Percentiles rank a stretch among this genome's conserved stretches.
These are phyloP conservation scores for Gonioctena quinquepunctata DNA, from an alignment of 1,140 invertebrate species.

Conservation along the genomic window DNA sequence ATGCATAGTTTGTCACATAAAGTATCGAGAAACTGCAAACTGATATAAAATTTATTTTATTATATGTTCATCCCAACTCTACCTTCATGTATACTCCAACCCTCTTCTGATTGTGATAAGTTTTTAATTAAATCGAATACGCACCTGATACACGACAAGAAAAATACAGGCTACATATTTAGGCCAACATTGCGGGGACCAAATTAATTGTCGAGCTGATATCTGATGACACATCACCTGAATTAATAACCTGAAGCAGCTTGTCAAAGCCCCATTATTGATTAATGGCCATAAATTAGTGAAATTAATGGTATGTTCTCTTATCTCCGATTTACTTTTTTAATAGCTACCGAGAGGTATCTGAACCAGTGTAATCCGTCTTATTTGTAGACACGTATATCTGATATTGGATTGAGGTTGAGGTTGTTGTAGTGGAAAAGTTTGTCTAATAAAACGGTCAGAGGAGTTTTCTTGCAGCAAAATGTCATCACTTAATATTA, in stretches of 20 bases:
- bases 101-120: no score
- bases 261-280: neutral
- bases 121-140: neutral
- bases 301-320: neutral
- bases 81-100: no score
- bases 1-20: no score
- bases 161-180: neutral
- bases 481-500: no score
- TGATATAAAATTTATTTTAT: no score
- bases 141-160: neutral
- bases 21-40: no score
- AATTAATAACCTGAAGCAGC: neutral
- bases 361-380: neutral
- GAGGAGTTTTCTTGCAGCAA: no score
- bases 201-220: neutral
- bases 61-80: no score
- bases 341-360: neutral
- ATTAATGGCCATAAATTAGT: neutral
- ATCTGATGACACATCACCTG: neutral
- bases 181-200: neutral
- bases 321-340: neutral
- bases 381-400: no score
- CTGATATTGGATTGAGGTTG: no score
- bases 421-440: no score
- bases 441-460: no score